phyloP scores from a whole-genome alignment of 1,140 invertebrate genomes.

The Harlomillsia oculata region DNA sequence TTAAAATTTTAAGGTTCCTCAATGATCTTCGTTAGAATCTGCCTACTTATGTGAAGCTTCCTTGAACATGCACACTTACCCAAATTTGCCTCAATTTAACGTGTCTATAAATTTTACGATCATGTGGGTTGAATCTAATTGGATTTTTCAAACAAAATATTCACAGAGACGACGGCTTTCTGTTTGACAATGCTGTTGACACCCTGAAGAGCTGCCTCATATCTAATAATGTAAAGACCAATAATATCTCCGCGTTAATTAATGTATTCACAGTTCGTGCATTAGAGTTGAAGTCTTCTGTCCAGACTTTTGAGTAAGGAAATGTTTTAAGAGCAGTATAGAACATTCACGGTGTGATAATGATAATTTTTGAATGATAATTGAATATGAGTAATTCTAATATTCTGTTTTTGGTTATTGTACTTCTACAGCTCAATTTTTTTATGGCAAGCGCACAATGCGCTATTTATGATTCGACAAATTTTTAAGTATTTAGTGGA shows the following conservation, averaged over 20 bases:
- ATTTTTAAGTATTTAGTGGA: conserved; percentile 82
- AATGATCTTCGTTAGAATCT: too few species aligned
- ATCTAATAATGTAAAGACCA: conserved; percentile 69
- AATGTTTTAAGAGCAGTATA: too few species aligned
- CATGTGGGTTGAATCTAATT: too few species aligned
- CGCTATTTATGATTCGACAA: conserved; percentile 78
- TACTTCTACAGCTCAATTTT: conserved; percentile 66
- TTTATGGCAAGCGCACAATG: conserved; percentile 91
- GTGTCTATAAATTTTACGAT: too few species aligned
- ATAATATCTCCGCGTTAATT: conserved; percentile 77
- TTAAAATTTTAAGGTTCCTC: too few species aligned
- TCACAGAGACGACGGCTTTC: conserved; percentile 64
- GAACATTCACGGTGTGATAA: too few species aligned
- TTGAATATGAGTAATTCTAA: too few species aligned
- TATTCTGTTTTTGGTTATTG: conserved; percentile 16
- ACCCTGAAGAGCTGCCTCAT: conserved; percentile 60
- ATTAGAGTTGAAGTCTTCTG: conserved; percentile 65
- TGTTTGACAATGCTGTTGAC: conserved; percentile 67
- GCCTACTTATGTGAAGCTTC: too few species aligned
- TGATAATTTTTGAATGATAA: not conserved
- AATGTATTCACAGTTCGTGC: conserved; percentile 70
- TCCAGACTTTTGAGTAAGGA: conserved; percentile 74
- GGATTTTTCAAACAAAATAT: too few species aligned
- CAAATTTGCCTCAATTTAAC: too few species aligned
- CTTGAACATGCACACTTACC: too few species aligned